Conservation (phyloP, 2,888 invertebrate genomes). For the Eupithecia centaureata region DNA sequence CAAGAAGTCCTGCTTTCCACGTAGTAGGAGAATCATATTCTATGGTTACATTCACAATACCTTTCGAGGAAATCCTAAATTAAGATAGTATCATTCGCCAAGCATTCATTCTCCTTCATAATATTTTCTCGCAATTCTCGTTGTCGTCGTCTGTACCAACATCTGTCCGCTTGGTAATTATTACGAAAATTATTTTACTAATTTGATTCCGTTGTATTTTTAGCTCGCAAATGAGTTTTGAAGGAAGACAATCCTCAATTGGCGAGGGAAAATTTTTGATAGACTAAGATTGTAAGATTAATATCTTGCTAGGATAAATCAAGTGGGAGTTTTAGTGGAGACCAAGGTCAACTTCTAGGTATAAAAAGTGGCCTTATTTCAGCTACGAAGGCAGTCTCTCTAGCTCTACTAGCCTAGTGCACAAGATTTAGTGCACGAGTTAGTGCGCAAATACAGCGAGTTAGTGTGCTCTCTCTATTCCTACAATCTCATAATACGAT, state of each 20-base stretch:
- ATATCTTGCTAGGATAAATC: no score
- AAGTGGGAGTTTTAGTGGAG: no score
- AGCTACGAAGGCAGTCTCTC: no score
- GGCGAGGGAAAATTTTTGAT: background rate
- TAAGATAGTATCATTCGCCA: conserved; percentile 38
- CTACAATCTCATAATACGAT: no score
- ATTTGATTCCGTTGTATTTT: background rate
- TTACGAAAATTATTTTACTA: conserved; percentile 3
- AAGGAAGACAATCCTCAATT: background rate
- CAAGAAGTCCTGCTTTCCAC: background rate
- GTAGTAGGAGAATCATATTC: conserved; percentile 1
- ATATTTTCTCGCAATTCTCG: conserved; percentile 20
- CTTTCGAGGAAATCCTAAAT: conserved; percentile 37
- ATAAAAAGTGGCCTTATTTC: no score
- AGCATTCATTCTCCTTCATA: conserved; percentile 36
- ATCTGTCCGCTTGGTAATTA: conserved; percentile 5
- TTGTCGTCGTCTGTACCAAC: conserved; percentile 16
- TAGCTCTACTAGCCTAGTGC: no score
- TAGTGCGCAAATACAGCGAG: no score
- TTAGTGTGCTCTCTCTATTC: no score
- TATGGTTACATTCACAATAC: conserved; percentile 25
- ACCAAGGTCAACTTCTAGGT: no score
- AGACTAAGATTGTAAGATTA: background rate
- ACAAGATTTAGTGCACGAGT: no score
- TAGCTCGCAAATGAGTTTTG: background rate